Conservation (phyloP, 2,113 vertebrate genomes). For the Corythoichthys intestinalis region DNA sequence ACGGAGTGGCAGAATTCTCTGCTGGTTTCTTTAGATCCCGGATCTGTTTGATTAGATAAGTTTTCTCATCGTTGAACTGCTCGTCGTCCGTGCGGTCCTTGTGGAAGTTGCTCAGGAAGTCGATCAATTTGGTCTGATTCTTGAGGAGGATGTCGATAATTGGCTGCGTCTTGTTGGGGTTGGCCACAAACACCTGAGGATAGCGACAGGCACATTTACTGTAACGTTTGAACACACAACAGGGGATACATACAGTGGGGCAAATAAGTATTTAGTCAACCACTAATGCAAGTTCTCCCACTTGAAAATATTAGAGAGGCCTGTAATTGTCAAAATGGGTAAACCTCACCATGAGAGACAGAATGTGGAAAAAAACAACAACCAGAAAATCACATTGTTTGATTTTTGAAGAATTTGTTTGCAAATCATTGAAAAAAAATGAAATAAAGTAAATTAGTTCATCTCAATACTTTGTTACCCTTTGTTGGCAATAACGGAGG, state of each 20-base stretch:
- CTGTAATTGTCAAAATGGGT: too few relatives aligned
- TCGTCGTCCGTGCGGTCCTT: slow-evolving; percentile 93
- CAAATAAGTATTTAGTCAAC: too few relatives aligned
- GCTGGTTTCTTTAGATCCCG: slow-evolving; percentile 93
- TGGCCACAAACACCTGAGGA: slow-evolving; percentile 90
- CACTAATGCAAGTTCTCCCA: too few relatives aligned
- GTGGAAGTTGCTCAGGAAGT: slow-evolving; percentile 97
- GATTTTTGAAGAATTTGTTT: too few relatives aligned
- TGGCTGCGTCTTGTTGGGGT: slow-evolving; percentile 95
- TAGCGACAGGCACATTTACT: not conserved
- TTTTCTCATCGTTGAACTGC: slow-evolving; percentile 99
- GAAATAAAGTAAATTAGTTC: not conserved
- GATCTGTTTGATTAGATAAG: slow-evolving; percentile 98
- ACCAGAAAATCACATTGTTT: too few relatives aligned
- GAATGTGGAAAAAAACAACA: too few relatives aligned
- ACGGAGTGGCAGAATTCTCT: slow-evolving; percentile 50
- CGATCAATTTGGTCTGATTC: slow-evolving; percentile 96
- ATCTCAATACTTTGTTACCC: too few relatives aligned
- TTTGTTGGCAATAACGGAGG: too few relatives aligned
- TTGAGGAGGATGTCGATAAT: slow-evolving; percentile 96
- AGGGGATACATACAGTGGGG: too few relatives aligned
- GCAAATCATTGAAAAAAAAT: not conserved
- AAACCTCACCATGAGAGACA: too few relatives aligned
- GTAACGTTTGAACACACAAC: not conserved
- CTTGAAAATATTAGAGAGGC: too few relatives aligned